Evolutionary conservation across 2,797 vertebrate species (phyloP).

Genomic region (Aratinga solstitialis): DNA sequence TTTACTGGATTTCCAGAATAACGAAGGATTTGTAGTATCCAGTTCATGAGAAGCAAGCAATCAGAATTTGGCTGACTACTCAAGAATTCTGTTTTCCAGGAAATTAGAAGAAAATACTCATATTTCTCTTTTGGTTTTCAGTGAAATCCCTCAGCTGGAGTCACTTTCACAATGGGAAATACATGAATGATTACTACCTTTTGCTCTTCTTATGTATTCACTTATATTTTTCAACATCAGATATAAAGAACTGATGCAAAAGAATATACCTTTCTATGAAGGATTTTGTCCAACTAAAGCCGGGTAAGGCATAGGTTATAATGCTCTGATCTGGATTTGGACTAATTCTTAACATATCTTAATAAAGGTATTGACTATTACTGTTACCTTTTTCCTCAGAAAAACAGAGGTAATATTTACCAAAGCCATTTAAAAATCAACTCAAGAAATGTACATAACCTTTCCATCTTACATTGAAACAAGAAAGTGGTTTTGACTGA

Average conservation of each 20-base stretch:
- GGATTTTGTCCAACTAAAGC: neutral
- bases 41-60: neutral
- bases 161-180: neutral
- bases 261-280: neutral
- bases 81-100: neutral
- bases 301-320: neutral
- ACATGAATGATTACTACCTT: neutral
- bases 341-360: neutral
- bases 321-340: neutral
- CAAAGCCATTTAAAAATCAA: neutral
- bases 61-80: neutral
- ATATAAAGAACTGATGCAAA: neutral
- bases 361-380: neutral
- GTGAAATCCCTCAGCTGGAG: neutral
- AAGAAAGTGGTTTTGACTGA: neutral
- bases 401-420: neutral
- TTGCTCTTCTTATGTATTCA: neutral
- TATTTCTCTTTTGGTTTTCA: neutral
- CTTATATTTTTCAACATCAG: neutral
- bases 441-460: neutral
- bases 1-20: neutral
- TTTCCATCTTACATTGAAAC: neutral
- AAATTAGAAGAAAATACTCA: neutral
- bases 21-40: neutral
- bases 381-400: neutral